Evolutionary conservation across 2,888 invertebrate genomes (phyloP).

Genomic region (Phlogophora meticulosa): DNA sequence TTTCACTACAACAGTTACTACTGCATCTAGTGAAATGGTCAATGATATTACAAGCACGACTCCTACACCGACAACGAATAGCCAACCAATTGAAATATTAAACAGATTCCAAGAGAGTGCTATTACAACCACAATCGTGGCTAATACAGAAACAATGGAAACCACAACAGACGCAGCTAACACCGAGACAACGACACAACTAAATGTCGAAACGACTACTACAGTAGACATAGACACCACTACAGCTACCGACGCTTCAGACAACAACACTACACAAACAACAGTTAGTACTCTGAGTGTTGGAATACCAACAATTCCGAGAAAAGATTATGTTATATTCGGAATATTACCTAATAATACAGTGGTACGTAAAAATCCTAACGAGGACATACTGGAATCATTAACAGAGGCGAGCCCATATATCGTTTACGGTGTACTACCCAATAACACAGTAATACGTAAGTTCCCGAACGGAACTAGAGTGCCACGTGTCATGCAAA

Average conservation of each 20-base stretch:
- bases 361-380: slow-evolving; percentile 94
- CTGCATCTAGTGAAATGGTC: slow-evolving; percentile 50
- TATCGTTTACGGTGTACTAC: slow-evolving; percentile 94
- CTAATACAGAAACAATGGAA: slow-evolving; percentile 58
- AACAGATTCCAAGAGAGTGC: slow-evolving; percentile 57
- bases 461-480: slow-evolving; percentile 95
- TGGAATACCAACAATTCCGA: slow-evolving; percentile 83
- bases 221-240: slow-evolving; percentile 66
- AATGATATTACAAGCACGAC: slow-evolving; percentile 61
- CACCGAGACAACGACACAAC: slow-evolving; percentile 72
- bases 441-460: slow-evolving; percentile 95
- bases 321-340: slow-evolving; percentile 94
- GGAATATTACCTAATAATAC: slow-evolving; percentile 95
- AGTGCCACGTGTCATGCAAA: slow-evolving; percentile 92
- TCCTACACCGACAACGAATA: slow-evolving; percentile 62
- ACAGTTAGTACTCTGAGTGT: slow-evolving; percentile 73
- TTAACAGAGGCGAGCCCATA: slow-evolving; percentile 93
- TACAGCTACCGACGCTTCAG: slow-evolving; percentile 63
- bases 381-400: slow-evolving; percentile 92
- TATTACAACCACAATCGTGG: slow-evolving; percentile 34
- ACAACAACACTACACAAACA: slow-evolving; percentile 72
- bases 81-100: slow-evolving; percentile 49
- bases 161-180: slow-evolving; percentile 69
- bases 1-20: slow-evolving; percentile 42
- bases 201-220: slow-evolving; percentile 69